Conservation (phyloP, 2,113 vertebrate species). For the Zonotrichia leucophrys region DNA sequence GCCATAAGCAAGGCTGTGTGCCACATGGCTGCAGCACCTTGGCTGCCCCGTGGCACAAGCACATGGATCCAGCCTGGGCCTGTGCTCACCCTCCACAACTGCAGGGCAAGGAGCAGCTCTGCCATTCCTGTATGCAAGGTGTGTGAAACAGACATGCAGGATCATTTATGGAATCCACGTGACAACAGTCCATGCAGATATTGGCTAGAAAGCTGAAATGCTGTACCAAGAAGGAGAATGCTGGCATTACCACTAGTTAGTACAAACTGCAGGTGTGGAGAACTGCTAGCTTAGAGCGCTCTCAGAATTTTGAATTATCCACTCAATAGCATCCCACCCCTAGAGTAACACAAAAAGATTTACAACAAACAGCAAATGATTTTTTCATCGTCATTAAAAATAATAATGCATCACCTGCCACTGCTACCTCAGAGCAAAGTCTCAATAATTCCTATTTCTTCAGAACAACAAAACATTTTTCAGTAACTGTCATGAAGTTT, state of each 20-base stretch:
- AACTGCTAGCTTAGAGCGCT: slow-evolving; percentile 82
- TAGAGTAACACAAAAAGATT: slow-evolving; percentile 79
- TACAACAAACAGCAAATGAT: slow-evolving; percentile 25
- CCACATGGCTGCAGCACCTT: background rate
- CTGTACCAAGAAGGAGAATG: slow-evolving; percentile 47
- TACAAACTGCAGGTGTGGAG: slow-evolving; percentile 74
- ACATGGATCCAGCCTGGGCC: background rate
- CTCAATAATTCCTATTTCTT: background rate
- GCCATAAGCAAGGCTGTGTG: background rate
- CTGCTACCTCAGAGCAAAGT: background rate
- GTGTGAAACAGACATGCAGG: slow-evolving; percentile 44
- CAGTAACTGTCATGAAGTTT: background rate
- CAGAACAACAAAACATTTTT: background rate
- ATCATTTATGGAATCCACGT: background rate
- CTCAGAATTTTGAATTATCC: slow-evolving; percentile 97
- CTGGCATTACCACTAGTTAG: slow-evolving; percentile 77
- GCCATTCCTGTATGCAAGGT: slow-evolving; percentile 45
- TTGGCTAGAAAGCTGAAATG: slow-evolving; percentile 39
- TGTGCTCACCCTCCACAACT: background rate
- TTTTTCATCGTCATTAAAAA: background rate
- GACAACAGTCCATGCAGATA: slow-evolving; percentile 34
- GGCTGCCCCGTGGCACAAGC: background rate
- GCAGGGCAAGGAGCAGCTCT: background rate
- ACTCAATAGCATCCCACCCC: slow-evolving; percentile 99
- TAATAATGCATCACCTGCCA: background rate